These are phyloP conservation scores for Anthrax anthrax DNA, from an alignment of 2,888 invertebrate genomes.

Conservation along the genomic window DNA sequence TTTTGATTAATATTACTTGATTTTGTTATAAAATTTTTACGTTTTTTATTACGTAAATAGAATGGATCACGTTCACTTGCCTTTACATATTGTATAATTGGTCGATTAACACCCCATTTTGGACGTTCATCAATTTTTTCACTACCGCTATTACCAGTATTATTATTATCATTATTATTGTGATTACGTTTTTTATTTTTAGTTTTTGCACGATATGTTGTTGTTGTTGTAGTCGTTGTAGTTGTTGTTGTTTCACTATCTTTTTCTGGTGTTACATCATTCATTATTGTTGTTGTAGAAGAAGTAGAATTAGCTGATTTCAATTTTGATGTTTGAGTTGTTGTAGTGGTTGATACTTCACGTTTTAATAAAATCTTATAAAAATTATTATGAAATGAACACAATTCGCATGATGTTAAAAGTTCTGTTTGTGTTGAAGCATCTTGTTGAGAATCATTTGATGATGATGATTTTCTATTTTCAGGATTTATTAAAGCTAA, in stretches of 20 bases:
- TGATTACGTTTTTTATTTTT: slow-evolving; percentile 21
- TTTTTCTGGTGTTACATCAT: too few species aligned
- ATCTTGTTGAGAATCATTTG: slow-evolving; percentile 15
- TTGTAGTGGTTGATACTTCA: slow-evolving; percentile 32
- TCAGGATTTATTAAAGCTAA: not conserved
- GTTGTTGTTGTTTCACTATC: slow-evolving; percentile 7
- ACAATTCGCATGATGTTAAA: slow-evolving; percentile 27
- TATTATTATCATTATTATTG: slow-evolving; percentile 18
- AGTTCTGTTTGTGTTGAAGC: slow-evolving; percentile 31
- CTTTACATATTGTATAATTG: slow-evolving; percentile 69
- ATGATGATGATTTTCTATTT: slow-evolving; percentile 6
- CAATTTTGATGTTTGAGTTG: slow-evolving; percentile 29
- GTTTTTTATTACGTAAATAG: slow-evolving; percentile 48
- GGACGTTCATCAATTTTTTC: slow-evolving; percentile 45
- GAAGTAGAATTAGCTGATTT: slow-evolving; percentile 11
- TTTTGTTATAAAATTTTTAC: slow-evolving; percentile 47
- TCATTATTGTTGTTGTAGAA: not conserved
- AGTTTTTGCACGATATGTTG: slow-evolving; percentile 26
- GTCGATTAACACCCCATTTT: slow-evolving; percentile 63
- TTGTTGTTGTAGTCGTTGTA: slow-evolving; percentile 25
- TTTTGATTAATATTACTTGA: slow-evolving; percentile 30
- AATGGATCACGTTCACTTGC: slow-evolving; percentile 83
- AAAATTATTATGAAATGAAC: slow-evolving; percentile 32
- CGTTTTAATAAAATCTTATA: slow-evolving; percentile 31
- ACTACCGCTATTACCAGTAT: too few species aligned